These are phyloP conservation scores for Octodonta nipae DNA, from an alignment of 2,888 invertebrate species.

Conservation along the genomic window DNA sequence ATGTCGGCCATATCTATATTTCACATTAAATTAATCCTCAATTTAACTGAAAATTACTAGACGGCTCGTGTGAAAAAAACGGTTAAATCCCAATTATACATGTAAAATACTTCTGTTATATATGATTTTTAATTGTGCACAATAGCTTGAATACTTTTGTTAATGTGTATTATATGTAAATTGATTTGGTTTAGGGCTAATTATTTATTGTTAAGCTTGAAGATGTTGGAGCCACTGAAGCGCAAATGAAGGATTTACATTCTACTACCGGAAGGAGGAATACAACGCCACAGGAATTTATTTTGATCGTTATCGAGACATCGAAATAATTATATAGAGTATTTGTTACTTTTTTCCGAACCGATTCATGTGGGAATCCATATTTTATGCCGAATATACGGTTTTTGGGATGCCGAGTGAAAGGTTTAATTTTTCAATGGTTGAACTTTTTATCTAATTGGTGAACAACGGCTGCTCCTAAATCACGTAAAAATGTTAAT, in stretches of 20 bases:
- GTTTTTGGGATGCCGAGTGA: no score
- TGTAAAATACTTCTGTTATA: slow-evolving; percentile 7
- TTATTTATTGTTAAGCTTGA: slow-evolving; percentile 2
- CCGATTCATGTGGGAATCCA: slow-evolving; percentile 1
- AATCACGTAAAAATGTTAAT: no score
- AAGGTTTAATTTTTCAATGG: no score
- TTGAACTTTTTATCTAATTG: no score
- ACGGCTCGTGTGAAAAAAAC: slow-evolving; percentile 8
- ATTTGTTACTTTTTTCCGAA: slow-evolving; percentile 1
- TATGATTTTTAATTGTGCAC: slow-evolving; percentile 9
- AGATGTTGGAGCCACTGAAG: not conserved
- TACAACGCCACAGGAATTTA: no score
- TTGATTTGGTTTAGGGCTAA: slow-evolving; percentile 17
- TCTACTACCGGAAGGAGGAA: slow-evolving; percentile 1
- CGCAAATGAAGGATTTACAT: not conserved
- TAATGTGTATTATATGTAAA: slow-evolving; percentile 25
- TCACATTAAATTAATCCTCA: not conserved
- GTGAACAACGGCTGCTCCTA: no score
- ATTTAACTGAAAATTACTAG: no score
- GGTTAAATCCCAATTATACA: slow-evolving; percentile 8
- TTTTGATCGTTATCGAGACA: slow-evolving; percentile 1
- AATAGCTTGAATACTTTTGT: slow-evolving; percentile 11
- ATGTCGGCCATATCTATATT: slow-evolving; percentile 1
- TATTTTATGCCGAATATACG: not conserved
- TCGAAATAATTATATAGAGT: slow-evolving; percentile 2